These are phyloP conservation scores for Lamproptera curius DNA, from an alignment of 2,888 invertebrate genomes.

Conservation along the genomic window DNA sequence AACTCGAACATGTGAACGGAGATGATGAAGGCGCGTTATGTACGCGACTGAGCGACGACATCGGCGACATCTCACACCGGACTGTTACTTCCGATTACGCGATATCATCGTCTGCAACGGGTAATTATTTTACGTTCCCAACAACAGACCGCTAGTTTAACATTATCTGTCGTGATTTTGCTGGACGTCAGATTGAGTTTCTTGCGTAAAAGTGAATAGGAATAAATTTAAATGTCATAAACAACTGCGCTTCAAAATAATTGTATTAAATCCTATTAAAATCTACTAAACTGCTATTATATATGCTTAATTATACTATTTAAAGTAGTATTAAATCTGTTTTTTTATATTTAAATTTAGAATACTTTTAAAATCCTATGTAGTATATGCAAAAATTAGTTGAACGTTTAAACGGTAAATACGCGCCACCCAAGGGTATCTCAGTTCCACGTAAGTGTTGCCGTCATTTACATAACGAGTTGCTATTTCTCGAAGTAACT, in stretches of 20 bases:
- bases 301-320: too few relatives aligned
- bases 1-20: conserved; percentile 47
- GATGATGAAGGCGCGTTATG: conserved; percentile 27
- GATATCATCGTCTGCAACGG: background rate
- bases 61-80: conserved; percentile 1
- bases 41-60: background rate
- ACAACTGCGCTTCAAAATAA: too few relatives aligned
- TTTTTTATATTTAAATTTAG: too few relatives aligned
- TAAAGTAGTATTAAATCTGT: too few relatives aligned
- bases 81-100: conserved; percentile 3
- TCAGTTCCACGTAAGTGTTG: background rate
- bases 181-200: background rate
- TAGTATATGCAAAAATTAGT: too few relatives aligned
- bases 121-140: background rate
- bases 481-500: conserved; percentile 27
- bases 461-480: conserved; percentile 25
- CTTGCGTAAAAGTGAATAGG: background rate
- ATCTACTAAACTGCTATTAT: too few relatives aligned
- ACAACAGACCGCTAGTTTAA: background rate
- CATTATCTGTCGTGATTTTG: background rate
- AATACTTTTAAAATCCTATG: too few relatives aligned
- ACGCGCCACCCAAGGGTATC: conserved; percentile 7
- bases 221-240: background rate
- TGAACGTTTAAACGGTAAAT: too few relatives aligned
- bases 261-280: too few relatives aligned